Base-by-base conservation (phyloP, 2,888 invertebrate species). In the Dryadula phaetusa region DNA sequence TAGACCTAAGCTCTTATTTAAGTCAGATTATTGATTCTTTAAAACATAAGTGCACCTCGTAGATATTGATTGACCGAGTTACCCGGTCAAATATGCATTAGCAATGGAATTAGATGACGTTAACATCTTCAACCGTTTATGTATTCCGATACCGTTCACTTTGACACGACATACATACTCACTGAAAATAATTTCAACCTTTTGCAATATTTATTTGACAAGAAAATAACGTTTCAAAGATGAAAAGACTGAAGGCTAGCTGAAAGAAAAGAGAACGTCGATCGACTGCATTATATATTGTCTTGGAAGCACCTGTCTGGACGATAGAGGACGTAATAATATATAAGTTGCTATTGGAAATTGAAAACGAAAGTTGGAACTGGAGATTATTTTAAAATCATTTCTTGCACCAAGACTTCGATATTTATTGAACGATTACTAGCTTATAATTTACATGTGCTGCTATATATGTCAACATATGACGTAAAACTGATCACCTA, bases 201-300 rank as follows among this genome's bases (percentile, higher is more conserved):
- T n/a, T 56, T 40, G n/a, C 5, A 37, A 40, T 56, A 14, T 42
- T 32, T 32, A 46, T 46, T 54, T 64, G 64, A 61, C 46, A 42
- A 47, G 67, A 64, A 67, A 67, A 61, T 64, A 40, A 47, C 16
- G 32, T 60, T 53, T 37, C 37, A 34, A 60, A 60, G 44, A 60
- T 46, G 18, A 46, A 46, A 46, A 12, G 1, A 28, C 32, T 28
- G 42, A 60, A 32, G 28, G 25, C 16, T 60, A 46, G 18, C 16
- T 20, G 37, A 58, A 58, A 52, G 42, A 40, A 34, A 52, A 28
- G 32, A 37, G 47, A 46, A 28, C 49, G 62, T 67, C 69, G 67
- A 70, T 67, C 61, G 64, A 14, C 12, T 66, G 37, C 60, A 66
- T 66, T 63, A 66, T 66, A 69, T 28, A 69, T 69, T 20, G 32